A percentile compares a stretch with the other conserved stretches of the same genome.
Conservation (phyloP, 2,888 invertebrate genomes). For the Eudasyphora cyanicolor region DNA sequence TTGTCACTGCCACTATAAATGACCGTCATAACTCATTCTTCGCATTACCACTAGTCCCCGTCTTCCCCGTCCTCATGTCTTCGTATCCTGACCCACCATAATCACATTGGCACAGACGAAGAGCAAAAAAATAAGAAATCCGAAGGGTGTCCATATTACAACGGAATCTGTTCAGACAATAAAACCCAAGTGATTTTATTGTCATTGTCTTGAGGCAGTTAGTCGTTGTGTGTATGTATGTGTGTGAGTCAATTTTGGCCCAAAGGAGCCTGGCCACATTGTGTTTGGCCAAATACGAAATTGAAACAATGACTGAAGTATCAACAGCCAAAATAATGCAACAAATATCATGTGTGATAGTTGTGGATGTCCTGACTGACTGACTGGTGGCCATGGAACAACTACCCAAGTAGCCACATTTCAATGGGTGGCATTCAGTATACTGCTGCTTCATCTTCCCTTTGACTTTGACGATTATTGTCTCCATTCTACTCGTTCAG, state of each 20-base stretch:
- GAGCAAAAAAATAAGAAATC: not conserved
- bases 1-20: constrained; percentile 64
- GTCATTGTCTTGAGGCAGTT: constrained; percentile 44
- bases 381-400: not conserved
- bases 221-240: not conserved
- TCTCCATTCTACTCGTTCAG: constrained; percentile 52
- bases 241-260: constrained; percentile 36
- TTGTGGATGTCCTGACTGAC: constrained; percentile 24
- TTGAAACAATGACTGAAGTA: constrained; percentile 2
- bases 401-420: constrained; percentile 53
- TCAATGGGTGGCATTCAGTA: constrained; percentile 53
- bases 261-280: constrained; percentile 58
- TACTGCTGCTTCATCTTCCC: not conserved
- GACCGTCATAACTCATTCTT: constrained; percentile 61
- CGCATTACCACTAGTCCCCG: too few species aligned
- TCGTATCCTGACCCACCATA: too few species aligned
- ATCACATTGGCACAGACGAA: not conserved
- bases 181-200: constrained; percentile 58
- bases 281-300: constrained; percentile 45
- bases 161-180: constrained; percentile 45
- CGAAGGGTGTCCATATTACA: constrained; percentile 5
- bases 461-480: constrained; percentile 47
- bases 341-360: too few species aligned
- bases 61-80: too few species aligned
- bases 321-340: constrained; percentile 42